phyloP scores from a whole-genome alignment of 2,888 invertebrate genomes.

The Drosophila recens region DNA sequence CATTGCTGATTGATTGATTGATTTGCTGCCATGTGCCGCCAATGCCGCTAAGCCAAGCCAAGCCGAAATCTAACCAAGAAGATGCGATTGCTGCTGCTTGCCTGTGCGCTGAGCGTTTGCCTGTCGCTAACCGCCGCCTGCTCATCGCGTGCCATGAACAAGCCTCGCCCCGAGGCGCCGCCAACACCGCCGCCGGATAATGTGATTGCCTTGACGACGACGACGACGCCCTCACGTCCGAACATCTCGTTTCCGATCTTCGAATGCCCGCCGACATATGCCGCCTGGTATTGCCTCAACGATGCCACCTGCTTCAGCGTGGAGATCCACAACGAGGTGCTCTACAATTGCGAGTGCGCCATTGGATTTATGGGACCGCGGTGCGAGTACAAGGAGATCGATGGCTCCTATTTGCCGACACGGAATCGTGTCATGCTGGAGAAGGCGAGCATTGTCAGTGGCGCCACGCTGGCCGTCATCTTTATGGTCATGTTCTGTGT shows the following conservation, averaged over 20 bases:
- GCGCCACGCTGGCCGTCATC: constrained; percentile 89
- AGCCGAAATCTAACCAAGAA: constrained; percentile 25
- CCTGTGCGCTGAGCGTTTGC: constrained; percentile 64
- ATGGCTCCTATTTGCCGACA: constrained; percentile 94
- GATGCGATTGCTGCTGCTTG: constrained; percentile 51
- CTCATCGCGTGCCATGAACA: constrained; percentile 87
- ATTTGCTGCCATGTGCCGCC: constrained; percentile 28
- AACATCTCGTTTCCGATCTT: constrained; percentile 98
- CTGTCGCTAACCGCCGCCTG: constrained; percentile 80
- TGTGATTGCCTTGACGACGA: constrained; percentile 80
- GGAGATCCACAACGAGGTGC: constrained; percentile 95
- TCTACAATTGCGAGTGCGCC: constrained; percentile 98
- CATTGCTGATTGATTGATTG: constrained; percentile 1
- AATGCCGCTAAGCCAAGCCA: constrained; percentile 20
- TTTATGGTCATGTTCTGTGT: constrained; percentile 87
- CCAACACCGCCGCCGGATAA: constrained; percentile 66
- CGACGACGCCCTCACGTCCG: constrained; percentile 89
- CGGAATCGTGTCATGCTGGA: constrained; percentile 92
- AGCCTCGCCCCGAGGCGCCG: constrained; percentile 87
- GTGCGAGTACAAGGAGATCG: constrained; percentile 98
- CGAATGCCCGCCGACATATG: constrained; percentile 96
- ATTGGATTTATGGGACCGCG: constrained; percentile 97
- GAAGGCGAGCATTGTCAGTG: constrained; percentile 93
- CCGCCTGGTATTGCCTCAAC: constrained; percentile 97
- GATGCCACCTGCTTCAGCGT: constrained; percentile 97